Percentiles rank a stretch among this genome's conserved stretches.
Conservation (phyloP, 1,140 invertebrate species). For the Steinernema khuongi region DNA sequence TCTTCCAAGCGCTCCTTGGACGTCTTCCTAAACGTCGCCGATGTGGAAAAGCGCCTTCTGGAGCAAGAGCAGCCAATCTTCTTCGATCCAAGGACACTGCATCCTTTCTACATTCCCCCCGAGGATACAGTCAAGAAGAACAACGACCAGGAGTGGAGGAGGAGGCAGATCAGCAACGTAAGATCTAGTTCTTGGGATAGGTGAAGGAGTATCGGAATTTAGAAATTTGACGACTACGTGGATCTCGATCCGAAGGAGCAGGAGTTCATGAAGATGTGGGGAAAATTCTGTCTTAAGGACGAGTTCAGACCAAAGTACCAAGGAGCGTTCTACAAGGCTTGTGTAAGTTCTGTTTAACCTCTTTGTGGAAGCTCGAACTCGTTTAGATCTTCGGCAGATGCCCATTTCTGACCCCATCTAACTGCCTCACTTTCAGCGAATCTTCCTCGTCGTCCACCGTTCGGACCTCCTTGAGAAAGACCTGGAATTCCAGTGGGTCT, state of each 20-base stretch:
- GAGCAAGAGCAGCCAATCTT: background rate
- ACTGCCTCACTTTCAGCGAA: background rate
- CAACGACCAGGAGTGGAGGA: slow-evolving; percentile 12
- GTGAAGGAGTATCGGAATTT: background rate
- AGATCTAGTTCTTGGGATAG: too few species aligned
- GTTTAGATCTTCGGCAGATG: too few species aligned
- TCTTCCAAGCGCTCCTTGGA: background rate
- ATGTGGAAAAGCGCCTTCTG: background rate
- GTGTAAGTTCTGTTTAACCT: background rate
- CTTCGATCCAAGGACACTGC: background rate
- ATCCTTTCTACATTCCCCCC: background rate
- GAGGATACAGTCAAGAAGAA: background rate
- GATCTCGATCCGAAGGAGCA: background rate
- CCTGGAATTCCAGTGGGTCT: background rate
- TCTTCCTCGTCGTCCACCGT: background rate
- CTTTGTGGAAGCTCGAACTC: too few species aligned
- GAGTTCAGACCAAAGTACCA: background rate
- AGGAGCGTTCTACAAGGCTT: background rate
- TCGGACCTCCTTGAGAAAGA: background rate
- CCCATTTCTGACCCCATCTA: background rate
- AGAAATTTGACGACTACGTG: slow-evolving; percentile 5
- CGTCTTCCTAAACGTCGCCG: background rate
- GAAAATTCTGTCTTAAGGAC: background rate
- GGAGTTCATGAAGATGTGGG: slow-evolving; percentile 8
- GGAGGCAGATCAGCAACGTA: background rate